Conservation (phyloP, 1,140 invertebrate genomes). For the Oreohelix idahoensis region DNA sequence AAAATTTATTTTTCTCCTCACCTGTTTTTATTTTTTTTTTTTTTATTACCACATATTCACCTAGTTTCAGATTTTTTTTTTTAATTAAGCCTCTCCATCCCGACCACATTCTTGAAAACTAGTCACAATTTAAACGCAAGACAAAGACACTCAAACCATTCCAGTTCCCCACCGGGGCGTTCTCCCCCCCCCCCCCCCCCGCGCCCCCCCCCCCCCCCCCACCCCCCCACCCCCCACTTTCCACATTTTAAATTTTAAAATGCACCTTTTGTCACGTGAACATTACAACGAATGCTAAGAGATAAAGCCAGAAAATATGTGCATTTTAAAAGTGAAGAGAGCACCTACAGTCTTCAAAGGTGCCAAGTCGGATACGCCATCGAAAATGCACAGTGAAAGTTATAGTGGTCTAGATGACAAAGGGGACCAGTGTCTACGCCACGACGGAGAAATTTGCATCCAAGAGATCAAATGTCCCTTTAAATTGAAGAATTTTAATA, state of each 20-base stretch:
- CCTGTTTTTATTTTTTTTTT: too few relatives aligned
- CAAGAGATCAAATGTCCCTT: background rate
- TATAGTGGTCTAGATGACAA: background rate
- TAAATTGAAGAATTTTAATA: slow-evolving; percentile 11
- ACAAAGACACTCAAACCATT: too few relatives aligned
- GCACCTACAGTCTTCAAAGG: background rate
- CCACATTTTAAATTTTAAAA: background rate
- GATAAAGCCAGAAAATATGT: background rate
- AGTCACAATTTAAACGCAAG: too few relatives aligned
- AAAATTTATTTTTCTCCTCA: too few relatives aligned
- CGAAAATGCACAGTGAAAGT: background rate
- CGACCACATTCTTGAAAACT: too few relatives aligned
- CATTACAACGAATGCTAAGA: background rate
- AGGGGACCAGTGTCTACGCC: background rate
- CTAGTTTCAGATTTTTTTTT: too few relatives aligned
- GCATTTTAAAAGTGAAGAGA: slow-evolving; percentile 8
- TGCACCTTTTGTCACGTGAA: background rate
- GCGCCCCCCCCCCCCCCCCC: background rate
- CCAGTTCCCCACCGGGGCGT: too few relatives aligned
- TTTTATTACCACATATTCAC: too few relatives aligned
- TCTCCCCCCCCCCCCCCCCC: background rate
- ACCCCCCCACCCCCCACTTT: background rate
- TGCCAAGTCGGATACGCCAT: background rate
- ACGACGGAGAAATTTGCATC: slow-evolving; percentile 2
- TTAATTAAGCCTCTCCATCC: too few relatives aligned